Percentiles rank a stretch among this genome's conserved stretches.
Conservation (phyloP, 1,140 invertebrate species). For the Leptinotarsa texana region DNA sequence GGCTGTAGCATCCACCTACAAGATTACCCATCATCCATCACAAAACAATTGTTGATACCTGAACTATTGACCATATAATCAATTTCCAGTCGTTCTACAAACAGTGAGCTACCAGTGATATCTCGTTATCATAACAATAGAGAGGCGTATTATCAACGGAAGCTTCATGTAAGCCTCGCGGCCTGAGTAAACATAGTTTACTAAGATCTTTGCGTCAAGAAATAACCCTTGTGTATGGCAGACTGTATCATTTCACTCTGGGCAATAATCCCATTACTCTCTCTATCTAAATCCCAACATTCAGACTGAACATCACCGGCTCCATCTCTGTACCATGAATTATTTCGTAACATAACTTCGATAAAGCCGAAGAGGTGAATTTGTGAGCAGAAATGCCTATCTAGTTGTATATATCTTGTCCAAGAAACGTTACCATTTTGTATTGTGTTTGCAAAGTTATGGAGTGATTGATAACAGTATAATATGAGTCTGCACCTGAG, state of each 20-base stretch:
- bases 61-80: neutral
- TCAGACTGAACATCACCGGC: neutral
- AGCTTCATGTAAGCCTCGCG: neutral
- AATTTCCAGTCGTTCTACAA: neutral
- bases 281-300: neutral
- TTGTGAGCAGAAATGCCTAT: neutral
- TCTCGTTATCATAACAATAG: conserved; percentile 8
- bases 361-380: neutral
- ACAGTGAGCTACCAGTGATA: neutral
- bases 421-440: too few species aligned
- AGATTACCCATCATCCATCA: too few species aligned
- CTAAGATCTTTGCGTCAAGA: neutral
- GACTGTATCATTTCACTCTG: neutral
- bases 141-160: neutral
- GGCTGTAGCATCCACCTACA: too few species aligned
- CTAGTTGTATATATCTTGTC: too few species aligned
- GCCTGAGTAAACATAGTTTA: conserved; percentile 6
- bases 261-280: conserved; percentile 8
- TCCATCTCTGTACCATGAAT: neutral
- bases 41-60: neutral
- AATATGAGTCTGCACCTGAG: too few species aligned
- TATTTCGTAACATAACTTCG: neutral
- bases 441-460: too few species aligned
- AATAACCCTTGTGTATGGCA: neutral
- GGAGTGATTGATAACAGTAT: too few species aligned